phyloP scores from a whole-genome alignment of 1,140 invertebrate genomes.

The Ylistrum balloti region DNA sequence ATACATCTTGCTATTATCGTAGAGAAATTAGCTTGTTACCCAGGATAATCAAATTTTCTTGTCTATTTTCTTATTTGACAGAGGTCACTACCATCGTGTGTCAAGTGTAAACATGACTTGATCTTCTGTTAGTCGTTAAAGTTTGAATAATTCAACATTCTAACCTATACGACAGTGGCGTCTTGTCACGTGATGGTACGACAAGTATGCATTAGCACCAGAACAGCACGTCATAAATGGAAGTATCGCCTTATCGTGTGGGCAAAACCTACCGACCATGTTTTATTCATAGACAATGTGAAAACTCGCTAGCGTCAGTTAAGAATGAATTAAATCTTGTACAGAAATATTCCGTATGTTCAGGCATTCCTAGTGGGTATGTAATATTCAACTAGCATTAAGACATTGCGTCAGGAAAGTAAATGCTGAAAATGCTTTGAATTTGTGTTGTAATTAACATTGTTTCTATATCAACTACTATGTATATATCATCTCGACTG shows the following conservation, averaged over 20 bases:
- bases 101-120: not conserved
- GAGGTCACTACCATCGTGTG: not conserved
- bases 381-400: not conserved
- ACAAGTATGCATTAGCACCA: slow-evolving; percentile 38
- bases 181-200: not conserved
- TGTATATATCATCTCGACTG: not conserved
- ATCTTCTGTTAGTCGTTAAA: slow-evolving; percentile 13
- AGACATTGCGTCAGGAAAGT: not conserved
- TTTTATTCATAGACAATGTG: slow-evolving; percentile 27
- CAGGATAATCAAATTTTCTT: not conserved
- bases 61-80: not conserved
- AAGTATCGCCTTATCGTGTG: slow-evolving; percentile 9
- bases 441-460: not conserved
- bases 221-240: slow-evolving; percentile 30
- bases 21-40: not conserved
- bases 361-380: not conserved
- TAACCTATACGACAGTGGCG: not conserved
- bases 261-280: not conserved
- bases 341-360: not conserved
- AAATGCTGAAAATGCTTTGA: not conserved
- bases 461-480: not conserved
- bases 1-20: not conserved
- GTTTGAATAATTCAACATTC: slow-evolving; percentile 35
- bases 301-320: slow-evolving; percentile 17
- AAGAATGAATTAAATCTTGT: not conserved